Evolutionary conservation across 2,888 invertebrate genomes (phyloP).

Genomic region (Subacronicta megacephala): DNA sequence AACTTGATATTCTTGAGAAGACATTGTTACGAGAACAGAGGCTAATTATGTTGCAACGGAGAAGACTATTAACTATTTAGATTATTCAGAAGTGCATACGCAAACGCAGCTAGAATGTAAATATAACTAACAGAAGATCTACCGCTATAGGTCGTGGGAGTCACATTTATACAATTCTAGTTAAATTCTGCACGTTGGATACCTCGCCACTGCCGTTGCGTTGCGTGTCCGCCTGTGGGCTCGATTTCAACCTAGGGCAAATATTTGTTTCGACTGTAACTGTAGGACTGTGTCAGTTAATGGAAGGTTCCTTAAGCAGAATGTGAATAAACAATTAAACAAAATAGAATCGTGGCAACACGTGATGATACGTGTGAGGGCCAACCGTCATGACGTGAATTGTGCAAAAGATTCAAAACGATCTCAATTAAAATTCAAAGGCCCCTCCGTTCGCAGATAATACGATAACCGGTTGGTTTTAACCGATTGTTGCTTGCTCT

Average conservation of each 20-base stretch:
- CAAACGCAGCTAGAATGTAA: slow-evolving; percentile 17
- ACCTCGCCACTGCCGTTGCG: no score
- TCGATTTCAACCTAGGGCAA: no score
- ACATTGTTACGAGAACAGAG: slow-evolving; percentile 34
- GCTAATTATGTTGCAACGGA: slow-evolving; percentile 18
- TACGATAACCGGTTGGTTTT: slow-evolving; percentile 40
- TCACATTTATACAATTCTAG: no score
- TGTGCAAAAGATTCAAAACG: slow-evolving; percentile 20
- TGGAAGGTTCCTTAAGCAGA: no score
- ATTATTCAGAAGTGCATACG: slow-evolving; percentile 22
- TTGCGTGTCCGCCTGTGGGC: no score
- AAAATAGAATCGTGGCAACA: slow-evolving; percentile 35
- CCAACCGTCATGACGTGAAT: slow-evolving; percentile 19
- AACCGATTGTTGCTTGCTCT: slow-evolving; percentile 10
- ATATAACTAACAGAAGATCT: slow-evolving; percentile 24
- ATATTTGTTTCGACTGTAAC: no score
- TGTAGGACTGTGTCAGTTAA: no score
- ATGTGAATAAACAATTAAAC: slow-evolving; percentile 17
- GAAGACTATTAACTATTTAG: slow-evolving; percentile 24
- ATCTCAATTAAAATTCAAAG: slow-evolving; percentile 45
- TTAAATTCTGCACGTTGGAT: no score
- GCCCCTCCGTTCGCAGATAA: slow-evolving; percentile 32
- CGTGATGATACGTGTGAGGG: no score
- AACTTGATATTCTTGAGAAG: slow-evolving; percentile 62
- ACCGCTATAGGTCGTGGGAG: slow-evolving; percentile 1